Conservation (phyloP, 2,888 invertebrate species). For the Conops quadrifasciatus region DNA sequence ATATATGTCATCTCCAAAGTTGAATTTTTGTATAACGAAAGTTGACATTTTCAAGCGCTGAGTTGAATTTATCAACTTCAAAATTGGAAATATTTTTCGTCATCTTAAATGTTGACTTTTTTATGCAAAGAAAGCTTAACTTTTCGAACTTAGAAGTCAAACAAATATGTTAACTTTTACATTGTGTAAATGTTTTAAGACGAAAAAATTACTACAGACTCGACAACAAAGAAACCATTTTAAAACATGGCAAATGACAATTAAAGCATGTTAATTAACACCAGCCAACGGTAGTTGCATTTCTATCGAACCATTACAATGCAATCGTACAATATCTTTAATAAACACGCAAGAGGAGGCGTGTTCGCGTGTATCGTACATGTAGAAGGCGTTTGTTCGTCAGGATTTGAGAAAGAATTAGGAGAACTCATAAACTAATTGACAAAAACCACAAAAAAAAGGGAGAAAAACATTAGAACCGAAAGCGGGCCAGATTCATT, state of each 20-base stretch:
- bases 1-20: too few relatives aligned
- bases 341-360: slow-evolving; percentile 24
- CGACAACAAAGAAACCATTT: not conserved
- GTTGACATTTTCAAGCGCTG: too few relatives aligned
- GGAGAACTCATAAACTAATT: slow-evolving; percentile 29
- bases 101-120: too few relatives aligned
- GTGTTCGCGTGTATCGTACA: not conserved
- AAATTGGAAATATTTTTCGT: too few relatives aligned
- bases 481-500: slow-evolving; percentile 14
- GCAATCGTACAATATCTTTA: slow-evolving; percentile 22
- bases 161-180: too few relatives aligned
- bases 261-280: slow-evolving; percentile 28
- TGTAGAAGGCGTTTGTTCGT: not conserved
- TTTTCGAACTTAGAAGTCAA: too few relatives aligned
- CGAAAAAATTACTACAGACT: too few relatives aligned
- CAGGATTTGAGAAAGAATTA: slow-evolving; percentile 5
- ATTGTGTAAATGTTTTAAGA: too few relatives aligned
- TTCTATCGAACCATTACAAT: not conserved
- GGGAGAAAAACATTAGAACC: too few relatives aligned
- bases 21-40: too few relatives aligned
- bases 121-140: too few relatives aligned
- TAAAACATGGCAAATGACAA: slow-evolving; percentile 20
- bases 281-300: slow-evolving; percentile 6
- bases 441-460: slow-evolving; percentile 25
- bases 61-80: too few relatives aligned